These are phyloP conservation scores for Tympanuchus pallidicinctus DNA, from an alignment of 2,113 vertebrate genomes.

Conservation along the genomic window DNA sequence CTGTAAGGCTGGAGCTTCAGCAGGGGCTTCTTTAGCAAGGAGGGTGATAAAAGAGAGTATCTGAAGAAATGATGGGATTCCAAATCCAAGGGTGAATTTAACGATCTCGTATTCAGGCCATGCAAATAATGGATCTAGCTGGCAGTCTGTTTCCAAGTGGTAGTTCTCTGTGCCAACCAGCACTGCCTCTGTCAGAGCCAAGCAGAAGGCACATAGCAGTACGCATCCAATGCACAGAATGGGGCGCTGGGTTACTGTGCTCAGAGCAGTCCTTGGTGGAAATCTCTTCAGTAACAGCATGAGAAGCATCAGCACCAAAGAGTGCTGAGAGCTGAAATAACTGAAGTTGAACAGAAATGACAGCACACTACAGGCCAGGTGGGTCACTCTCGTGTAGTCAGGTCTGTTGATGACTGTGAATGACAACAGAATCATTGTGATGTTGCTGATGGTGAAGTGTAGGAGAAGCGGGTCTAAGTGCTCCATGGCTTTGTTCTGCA, in stretches of 20 bases:
- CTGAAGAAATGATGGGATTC: conserved; percentile 70
- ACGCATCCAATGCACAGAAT: conserved; percentile 38
- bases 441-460: conserved; percentile 74
- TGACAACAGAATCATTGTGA: conserved; percentile 79
- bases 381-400: conserved; percentile 62
- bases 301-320: conserved; percentile 68
- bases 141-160: conserved; percentile 45
- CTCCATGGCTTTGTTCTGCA: conserved; percentile 22
- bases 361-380: conserved; percentile 72
- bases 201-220: conserved; percentile 47
- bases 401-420: conserved; percentile 78
- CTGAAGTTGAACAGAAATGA: conserved; percentile 80
- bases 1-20: neutral
- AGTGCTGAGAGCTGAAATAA: conserved; percentile 76
- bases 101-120: conserved; percentile 74
- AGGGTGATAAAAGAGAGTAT: conserved; percentile 54
- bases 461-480: conserved; percentile 74
- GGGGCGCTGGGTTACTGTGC: neutral
- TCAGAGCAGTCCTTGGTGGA: neutral
- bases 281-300: conserved; percentile 47
- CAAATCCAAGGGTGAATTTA: conserved; percentile 79
- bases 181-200: conserved; percentile 63
- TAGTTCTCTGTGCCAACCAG: conserved; percentile 66
- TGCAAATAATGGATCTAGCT: conserved; percentile 69
- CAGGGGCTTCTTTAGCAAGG: conserved; percentile 15